phyloP scores from a whole-genome alignment of 1,140 invertebrate species.

The Triops longicaudatus region DNA sequence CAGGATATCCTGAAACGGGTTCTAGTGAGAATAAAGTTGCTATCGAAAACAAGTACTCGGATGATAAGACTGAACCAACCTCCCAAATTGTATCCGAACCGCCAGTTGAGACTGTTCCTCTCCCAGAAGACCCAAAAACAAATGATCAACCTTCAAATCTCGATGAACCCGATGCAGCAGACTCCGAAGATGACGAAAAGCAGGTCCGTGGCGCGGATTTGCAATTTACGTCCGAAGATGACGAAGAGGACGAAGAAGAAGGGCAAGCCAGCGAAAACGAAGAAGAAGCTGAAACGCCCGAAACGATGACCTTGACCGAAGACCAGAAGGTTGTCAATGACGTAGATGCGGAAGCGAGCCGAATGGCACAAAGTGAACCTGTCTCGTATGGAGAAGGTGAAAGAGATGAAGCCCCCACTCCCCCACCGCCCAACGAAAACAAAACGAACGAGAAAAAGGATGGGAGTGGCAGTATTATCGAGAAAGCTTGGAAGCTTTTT shows the following conservation, averaged over 20 bases:
- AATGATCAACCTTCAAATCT: neutral
- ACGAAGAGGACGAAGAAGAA: neutral
- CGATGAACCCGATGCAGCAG: neutral
- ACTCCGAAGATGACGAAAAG: neutral
- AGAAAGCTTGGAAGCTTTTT: conserved; percentile 20
- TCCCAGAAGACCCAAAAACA: neutral
- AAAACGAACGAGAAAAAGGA: neutral
- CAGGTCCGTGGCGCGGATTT: neutral
- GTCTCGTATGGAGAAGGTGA: neutral
- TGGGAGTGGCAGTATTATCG: conserved; percentile 16
- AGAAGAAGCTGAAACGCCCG: conserved; percentile 13
- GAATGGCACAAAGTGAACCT: neutral
- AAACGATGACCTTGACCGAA: neutral
- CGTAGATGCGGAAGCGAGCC: neutral
- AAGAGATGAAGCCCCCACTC: neutral
- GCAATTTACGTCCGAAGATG: neutral
- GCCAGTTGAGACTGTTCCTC: neutral
- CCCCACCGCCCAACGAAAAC: neutral
- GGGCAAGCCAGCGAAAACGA: neutral
- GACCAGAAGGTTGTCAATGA: neutral
- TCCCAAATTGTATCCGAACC: neutral
- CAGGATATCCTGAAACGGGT: neutral
- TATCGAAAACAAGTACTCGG: too few relatives aligned
- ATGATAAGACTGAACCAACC: too few relatives aligned
- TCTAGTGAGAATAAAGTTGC: neutral